These are phyloP conservation scores for Sebastes hubbsi DNA, from an alignment of 2,797 vertebrate genomes.

Conservation along the genomic window DNA sequence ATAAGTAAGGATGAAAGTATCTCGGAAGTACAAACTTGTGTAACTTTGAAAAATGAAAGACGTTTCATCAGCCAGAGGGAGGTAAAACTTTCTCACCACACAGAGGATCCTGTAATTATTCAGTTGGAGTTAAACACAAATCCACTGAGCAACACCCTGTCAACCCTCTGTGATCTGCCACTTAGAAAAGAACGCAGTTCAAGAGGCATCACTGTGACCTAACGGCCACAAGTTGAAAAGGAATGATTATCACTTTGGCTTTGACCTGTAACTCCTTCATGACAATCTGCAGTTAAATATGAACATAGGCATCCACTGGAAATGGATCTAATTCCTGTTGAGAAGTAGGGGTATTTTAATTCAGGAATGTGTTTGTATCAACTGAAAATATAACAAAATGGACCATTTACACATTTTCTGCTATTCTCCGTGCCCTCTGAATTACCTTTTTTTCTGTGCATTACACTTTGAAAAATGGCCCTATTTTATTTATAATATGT, in stretches of 20 bases:
- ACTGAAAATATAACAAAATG: background rate
- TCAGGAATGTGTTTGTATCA: background rate
- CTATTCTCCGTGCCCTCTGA: background rate
- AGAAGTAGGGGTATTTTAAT: background rate
- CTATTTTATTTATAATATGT: background rate
- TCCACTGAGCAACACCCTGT: background rate
- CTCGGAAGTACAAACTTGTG: slow-evolving; percentile 1
- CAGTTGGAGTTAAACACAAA: background rate
- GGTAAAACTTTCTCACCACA: background rate
- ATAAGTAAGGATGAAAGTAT: slow-evolving; percentile 3
- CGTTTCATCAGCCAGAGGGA: background rate
- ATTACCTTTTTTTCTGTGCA: background rate
- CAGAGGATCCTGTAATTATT: background rate
- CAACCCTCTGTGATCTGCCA: background rate
- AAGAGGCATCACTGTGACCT: background rate
- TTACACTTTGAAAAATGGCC: background rate
- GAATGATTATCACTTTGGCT: background rate
- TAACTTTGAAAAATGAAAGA: slow-evolving; percentile 23
- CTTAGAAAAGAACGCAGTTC: background rate
- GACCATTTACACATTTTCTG: background rate
- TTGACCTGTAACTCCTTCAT: background rate
- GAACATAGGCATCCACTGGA: background rate
- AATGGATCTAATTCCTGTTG: background rate
- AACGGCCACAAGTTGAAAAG: background rate
- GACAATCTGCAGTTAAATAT: background rate